Conservation (phyloP, 2,888 invertebrate genomes). For the Zaprionus lineosus region DNA sequence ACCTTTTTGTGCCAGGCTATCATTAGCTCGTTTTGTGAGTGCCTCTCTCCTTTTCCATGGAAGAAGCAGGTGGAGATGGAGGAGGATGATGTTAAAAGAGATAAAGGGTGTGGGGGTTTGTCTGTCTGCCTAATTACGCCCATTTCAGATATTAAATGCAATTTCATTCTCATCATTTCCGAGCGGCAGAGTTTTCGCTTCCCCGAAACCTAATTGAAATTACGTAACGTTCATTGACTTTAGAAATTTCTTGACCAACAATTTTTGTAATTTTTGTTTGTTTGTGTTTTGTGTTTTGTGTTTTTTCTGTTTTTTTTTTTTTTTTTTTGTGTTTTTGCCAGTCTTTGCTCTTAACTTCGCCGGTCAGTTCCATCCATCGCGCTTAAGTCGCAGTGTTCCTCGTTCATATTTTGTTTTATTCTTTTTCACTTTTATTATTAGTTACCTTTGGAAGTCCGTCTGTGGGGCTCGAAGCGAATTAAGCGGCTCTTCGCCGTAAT, state of each 20-base stretch:
- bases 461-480: constrained; percentile 41
- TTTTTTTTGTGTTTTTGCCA: constrained; percentile 19
- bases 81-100: no score
- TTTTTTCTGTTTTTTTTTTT: no score
- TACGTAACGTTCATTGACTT: constrained; percentile 78
- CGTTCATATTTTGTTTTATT: no score
- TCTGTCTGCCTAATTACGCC: constrained; percentile 47
- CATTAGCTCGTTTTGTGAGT: constrained; percentile 40
- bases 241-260: constrained; percentile 45
- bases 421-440: constrained; percentile 71
- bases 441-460: constrained; percentile 26
- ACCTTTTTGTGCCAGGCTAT: constrained; percentile 34
- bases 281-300: no score
- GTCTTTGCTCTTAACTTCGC: constrained; percentile 13
- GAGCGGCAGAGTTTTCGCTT: constrained; percentile 23
- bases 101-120: no score
- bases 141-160: constrained; percentile 62
- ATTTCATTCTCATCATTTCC: constrained; percentile 73
- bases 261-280: constrained; percentile 20
- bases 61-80: no score
- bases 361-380: no score
- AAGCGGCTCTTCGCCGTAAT: constrained; percentile 52
- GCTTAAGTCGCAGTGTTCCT: no score
- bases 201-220: constrained; percentile 72
- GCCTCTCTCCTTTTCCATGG: constrained; percentile 4